A percentile compares a stretch with the other conserved stretches of the same genome.
Evolutionary conservation across 2,888 invertebrate genomes (phyloP).

Genomic region (Bimastos eiseni): DNA sequence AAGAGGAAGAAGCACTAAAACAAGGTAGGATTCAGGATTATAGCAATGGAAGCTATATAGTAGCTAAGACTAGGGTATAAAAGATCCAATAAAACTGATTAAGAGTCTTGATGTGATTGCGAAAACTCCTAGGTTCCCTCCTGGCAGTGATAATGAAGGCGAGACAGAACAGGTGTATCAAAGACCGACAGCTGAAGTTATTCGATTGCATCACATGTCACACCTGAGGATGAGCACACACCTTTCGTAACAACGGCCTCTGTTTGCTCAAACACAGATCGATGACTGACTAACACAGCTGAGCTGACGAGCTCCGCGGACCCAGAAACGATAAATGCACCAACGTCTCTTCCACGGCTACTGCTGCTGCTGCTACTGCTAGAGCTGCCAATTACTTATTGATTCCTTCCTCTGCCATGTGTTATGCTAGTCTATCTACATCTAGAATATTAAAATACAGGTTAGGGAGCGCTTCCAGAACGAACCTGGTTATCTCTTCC

Average conservation of each 20-base stretch:
- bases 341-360: not conserved
- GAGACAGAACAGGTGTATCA: conserved; percentile 18
- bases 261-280: conserved; percentile 24
- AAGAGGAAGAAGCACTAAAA: not conserved
- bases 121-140: not conserved
- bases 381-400: not conserved
- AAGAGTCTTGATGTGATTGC: not conserved
- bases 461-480: not conserved
- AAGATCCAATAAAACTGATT: too few relatives aligned
- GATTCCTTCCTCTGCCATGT: conserved; percentile 14
- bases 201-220: conserved; percentile 7
- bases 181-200: not conserved
- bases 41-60: too few relatives aligned
- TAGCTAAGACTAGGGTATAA: too few relatives aligned
- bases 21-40: too few relatives aligned
- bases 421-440: not conserved
- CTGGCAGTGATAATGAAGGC: not conserved
- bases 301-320: not conserved
- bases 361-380: not conserved
- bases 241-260: conserved; percentile 7
- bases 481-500: conserved; percentile 83
- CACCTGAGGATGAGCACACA: not conserved
- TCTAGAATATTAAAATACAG: not conserved
- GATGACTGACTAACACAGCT: conserved; percentile 23
- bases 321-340: not conserved